Percentiles rank a stretch among this genome's conserved stretches.
Conservation (phyloP, 2,797 vertebrate species). For the Buphagus erythrorhynchus region DNA sequence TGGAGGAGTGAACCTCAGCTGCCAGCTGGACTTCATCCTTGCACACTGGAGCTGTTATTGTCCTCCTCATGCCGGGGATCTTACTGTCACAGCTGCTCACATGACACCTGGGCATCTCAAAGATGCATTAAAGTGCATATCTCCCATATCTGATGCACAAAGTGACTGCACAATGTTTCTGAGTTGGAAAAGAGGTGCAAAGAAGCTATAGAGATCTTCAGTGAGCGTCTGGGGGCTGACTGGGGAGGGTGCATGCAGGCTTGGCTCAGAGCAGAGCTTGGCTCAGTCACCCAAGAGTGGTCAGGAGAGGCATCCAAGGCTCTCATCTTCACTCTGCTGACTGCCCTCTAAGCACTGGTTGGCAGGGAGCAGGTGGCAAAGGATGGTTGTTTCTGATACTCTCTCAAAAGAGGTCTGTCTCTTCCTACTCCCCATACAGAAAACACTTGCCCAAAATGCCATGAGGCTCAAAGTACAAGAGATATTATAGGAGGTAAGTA, state of each 20-base stretch:
- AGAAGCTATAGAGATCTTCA: background rate
- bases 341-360: background rate
- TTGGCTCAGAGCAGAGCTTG: background rate
- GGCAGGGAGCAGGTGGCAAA: background rate
- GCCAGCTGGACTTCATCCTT: conserved; percentile 20
- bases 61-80: background rate
- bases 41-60: background rate
- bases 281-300: background rate
- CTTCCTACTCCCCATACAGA: background rate
- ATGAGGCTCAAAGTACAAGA: rapidly evolving
- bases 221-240: background rate
- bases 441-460: background rate
- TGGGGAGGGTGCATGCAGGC: background rate
- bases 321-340: background rate
- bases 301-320: background rate
- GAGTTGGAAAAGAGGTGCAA: background rate
- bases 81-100: background rate
- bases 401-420: background rate
- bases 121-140: background rate
- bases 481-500: background rate
- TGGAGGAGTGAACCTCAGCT: background rate
- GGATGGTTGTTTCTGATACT: background rate
- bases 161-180: background rate
- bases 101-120: background rate
- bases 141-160: background rate